A percentile compares a stretch with the other conserved stretches of the same genome.
phyloP scores from a whole-genome alignment of 2,113 vertebrate species.

The Barbus barbus region DNA sequence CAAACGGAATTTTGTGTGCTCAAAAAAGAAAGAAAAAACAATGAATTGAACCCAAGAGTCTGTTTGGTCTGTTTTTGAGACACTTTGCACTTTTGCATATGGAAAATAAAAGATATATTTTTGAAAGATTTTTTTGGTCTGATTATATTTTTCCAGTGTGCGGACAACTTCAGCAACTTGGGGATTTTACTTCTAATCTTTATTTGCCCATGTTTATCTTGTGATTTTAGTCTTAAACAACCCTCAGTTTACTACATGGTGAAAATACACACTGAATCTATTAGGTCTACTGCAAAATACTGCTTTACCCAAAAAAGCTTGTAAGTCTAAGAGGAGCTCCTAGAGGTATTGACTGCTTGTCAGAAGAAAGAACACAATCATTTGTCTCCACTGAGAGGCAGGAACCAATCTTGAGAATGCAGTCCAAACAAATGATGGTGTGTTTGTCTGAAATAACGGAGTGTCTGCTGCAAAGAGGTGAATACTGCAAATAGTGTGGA shows the following conservation, averaged over 20 bases:
- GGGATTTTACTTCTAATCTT: neutral
- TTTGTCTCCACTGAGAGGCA: conserved; percentile 49
- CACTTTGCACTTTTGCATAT: too few species aligned
- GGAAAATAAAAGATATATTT: too few species aligned
- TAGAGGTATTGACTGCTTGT: conserved; percentile 59
- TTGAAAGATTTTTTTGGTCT: too few species aligned
- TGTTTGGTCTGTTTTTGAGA: too few species aligned
- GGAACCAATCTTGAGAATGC: conserved; percentile 56
- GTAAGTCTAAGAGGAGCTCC: neutral
- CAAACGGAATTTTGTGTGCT: too few species aligned
- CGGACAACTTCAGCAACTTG: too few species aligned
- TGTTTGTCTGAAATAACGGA: conserved; percentile 6
- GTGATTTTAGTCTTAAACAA: neutral
- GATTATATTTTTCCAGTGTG: too few species aligned
- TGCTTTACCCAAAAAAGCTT: neutral
- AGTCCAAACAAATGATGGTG: conserved; percentile 24
- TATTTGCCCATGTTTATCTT: neutral
- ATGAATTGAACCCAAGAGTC: too few species aligned
- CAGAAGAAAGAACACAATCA: conserved; percentile 61
- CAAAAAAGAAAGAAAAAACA: too few species aligned
- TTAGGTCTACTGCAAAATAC: neutral
- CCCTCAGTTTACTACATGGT: neutral
- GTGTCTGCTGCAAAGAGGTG: neutral
- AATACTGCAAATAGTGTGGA: neutral
- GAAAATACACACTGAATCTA: neutral